Base-by-base conservation (phyloP, 2,113 vertebrate genomes). In the Narcine bancroftii region DNA sequence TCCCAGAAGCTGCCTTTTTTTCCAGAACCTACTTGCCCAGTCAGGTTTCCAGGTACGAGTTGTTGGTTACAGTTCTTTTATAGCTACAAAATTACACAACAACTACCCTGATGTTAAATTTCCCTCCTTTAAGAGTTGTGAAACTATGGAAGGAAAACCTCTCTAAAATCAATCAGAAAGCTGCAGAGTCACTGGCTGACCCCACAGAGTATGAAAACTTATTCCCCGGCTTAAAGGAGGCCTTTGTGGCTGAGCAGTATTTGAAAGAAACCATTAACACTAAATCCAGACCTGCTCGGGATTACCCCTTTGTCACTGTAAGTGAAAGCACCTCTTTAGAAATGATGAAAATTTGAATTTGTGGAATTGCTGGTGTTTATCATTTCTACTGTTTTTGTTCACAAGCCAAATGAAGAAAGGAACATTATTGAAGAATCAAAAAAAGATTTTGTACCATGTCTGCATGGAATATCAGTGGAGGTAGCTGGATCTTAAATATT, bases 171-270 rank as follows among this genome's bases (percentile, higher is more conserved):
- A 99, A 99, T 94, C 98, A 99, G 93, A 99, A 99, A 96, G 98
- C 99, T 42, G 99, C 98, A 0, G 99, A 99, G 92, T 99, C 99
- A 6, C 96, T 99, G 71, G 98, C 99, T 87, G 99, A 99, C 93
- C 99, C 99, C 69, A 99, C 98, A 6, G 98, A 99, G 92, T 99
- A 99, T 92, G 98, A 99, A 94, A 99, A 99, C 93, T 96, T 99
- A 71, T 99, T 99, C 93, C 99, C 99, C 47, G 99, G 99, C 17
- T 95, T 99, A 93, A 98, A 96, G 94, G 98, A 99, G 95, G 97
- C 99, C 47, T 99, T 99, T 94, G 94, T 96, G 92, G 98, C 97
- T 75, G 99, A 99, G 94, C 95, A 97, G 63, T 99, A 96, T 7
- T 95, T 99, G 60, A 96, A 97, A 93, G 95, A 98, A 93, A 96